phyloP scores from a whole-genome alignment of 2,888 invertebrate species.

The Rhingia campestris region DNA sequence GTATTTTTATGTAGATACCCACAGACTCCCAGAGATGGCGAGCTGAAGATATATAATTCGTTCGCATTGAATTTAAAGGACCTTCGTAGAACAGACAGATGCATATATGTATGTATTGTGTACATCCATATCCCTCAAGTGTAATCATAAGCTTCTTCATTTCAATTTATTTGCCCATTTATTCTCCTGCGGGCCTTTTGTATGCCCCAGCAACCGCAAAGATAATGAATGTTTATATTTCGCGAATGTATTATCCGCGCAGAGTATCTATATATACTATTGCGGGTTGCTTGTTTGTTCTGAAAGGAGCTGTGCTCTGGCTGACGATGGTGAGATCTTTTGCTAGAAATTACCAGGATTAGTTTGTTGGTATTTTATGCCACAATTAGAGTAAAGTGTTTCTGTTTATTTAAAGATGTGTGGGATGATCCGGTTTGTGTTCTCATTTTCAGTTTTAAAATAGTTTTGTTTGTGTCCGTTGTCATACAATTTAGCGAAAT shows the following conservation, averaged over 20 bases:
- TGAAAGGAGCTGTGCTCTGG: background rate
- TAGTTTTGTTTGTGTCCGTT: too few species aligned
- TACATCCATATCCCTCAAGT: constrained; percentile 49
- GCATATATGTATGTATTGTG: constrained; percentile 2
- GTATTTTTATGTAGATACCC: background rate
- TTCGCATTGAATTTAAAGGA: constrained; percentile 64
- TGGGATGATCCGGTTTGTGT: constrained; percentile 1
- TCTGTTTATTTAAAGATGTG: constrained; percentile 14
- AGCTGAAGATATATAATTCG: constrained; percentile 45
- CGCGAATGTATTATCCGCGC: constrained; percentile 7
- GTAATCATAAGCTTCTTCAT: constrained; percentile 57
- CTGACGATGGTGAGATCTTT: background rate
- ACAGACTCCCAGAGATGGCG: background rate
- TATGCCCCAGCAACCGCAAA: constrained; percentile 7
- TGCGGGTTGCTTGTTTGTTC: constrained; percentile 25
- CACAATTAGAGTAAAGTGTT: constrained; percentile 4
- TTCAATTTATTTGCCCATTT: constrained; percentile 49
- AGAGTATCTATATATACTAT: background rate
- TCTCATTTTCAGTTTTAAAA: background rate
- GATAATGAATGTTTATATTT: constrained; percentile 51
- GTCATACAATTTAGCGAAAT: too few species aligned
- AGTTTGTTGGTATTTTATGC: constrained; percentile 9
- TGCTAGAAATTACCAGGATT: constrained; percentile 21
- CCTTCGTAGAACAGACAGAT: constrained; percentile 11
- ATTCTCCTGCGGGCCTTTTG: constrained; percentile 28